Percentiles rank a stretch among this genome's conserved stretches.
phyloP scores from a whole-genome alignment of 2,888 invertebrate genomes.

The Tetragonisca angustula region DNA sequence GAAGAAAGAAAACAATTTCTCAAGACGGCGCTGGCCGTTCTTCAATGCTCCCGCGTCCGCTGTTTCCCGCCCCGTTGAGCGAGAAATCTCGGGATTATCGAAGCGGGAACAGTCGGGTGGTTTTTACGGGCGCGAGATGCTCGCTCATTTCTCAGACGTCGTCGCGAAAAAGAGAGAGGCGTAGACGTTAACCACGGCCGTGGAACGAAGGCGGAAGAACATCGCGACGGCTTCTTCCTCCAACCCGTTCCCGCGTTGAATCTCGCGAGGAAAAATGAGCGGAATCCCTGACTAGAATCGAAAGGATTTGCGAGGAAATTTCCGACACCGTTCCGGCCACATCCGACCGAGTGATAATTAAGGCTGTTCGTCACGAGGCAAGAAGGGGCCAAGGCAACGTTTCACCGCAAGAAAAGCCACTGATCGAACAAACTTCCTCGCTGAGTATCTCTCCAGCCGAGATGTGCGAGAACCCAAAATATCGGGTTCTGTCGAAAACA shows the following conservation, averaged over 20 bases:
- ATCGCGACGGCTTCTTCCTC: neutral
- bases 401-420: slow-evolving; percentile 53
- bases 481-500: too few relatives aligned
- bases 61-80: neutral
- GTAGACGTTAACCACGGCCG: neutral
- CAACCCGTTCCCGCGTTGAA: neutral
- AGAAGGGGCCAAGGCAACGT: slow-evolving; percentile 27
- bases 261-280: slow-evolving; percentile 29
- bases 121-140: slow-evolving; percentile 22
- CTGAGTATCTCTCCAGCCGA: slow-evolving; percentile 59
- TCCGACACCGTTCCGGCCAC: slow-evolving; percentile 37
- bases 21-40: neutral
- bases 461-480: too few relatives aligned
- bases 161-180: neutral
- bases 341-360: slow-evolving; percentile 69
- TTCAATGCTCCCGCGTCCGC: neutral
- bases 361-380: slow-evolving; percentile 63
- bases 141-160: slow-evolving; percentile 35
- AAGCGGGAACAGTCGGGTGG: slow-evolving; percentile 8
- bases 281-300: slow-evolving; percentile 20
- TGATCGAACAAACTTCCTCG: slow-evolving; percentile 66
- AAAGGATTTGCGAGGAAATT: slow-evolving; percentile 62
- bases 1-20: neutral
- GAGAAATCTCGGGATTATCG: slow-evolving; percentile 39
- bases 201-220: neutral